Evolutionary conservation across 2,113 vertebrate species (phyloP).

Genomic region (Chlorodrepanis virens): DNA sequence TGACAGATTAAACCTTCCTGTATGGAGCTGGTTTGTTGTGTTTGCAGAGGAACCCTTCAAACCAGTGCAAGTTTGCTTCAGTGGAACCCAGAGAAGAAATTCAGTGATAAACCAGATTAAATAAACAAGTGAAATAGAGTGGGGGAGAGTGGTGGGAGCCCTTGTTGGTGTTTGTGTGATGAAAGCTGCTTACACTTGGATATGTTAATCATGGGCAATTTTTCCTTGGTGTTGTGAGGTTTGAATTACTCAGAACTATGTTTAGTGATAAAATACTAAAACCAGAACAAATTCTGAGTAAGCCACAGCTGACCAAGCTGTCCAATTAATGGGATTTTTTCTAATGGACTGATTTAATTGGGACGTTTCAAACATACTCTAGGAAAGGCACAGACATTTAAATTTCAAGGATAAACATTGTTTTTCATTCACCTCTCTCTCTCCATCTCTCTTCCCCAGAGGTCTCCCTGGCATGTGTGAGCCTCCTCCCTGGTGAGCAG

Average conservation of each 20-base stretch:
- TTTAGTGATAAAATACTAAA: neutral
- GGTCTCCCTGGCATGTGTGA: neutral
- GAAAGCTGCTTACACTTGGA: neutral
- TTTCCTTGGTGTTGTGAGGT: neutral
- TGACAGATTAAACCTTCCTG: neutral
- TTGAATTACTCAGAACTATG: neutral
- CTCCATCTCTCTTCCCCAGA: neutral
- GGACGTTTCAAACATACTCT: neutral
- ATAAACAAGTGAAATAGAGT: neutral
- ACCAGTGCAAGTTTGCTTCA: rapidly evolving
- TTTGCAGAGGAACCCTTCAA: neutral
- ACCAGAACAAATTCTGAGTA: neutral
- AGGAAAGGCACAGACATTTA: neutral
- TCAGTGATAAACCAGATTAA: neutral
- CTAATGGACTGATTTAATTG: neutral
- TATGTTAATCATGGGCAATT: neutral
- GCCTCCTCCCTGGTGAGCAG: neutral
- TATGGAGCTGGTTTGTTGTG: neutral
- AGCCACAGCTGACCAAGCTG: neutral
- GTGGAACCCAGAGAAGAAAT: neutral
- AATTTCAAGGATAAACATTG: neutral
- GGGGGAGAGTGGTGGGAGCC: neutral
- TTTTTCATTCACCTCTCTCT: neutral
- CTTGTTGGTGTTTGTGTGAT: neutral
- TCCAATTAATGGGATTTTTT: neutral